Evolutionary conservation across 2,113 vertebrate genomes (phyloP).

Genomic region (Natator depressus): DNA sequence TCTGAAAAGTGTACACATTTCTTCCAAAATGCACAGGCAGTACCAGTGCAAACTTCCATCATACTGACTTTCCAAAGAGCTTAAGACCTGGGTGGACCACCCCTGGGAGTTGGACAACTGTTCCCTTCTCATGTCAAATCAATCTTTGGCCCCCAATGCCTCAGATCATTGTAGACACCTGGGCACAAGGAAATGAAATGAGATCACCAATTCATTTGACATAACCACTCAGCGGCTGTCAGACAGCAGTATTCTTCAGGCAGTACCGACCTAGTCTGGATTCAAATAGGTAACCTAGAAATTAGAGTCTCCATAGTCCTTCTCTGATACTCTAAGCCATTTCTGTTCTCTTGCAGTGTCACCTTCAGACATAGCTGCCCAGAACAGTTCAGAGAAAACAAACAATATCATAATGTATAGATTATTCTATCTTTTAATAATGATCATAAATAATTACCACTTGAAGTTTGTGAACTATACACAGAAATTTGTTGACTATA

Average conservation of each 20-base stretch:
- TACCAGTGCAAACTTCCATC: background rate
- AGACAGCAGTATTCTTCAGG: fast-evolving
- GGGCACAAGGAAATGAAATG: slow-evolving; percentile 50
- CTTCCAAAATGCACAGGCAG: background rate
- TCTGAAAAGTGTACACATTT: background rate
- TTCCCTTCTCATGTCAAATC: background rate
- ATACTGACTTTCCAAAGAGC: background rate
- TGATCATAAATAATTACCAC: background rate
- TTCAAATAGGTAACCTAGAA: background rate
- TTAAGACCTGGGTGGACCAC: background rate
- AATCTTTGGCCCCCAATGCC: background rate
- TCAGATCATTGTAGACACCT: background rate
- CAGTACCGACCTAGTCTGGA: background rate
- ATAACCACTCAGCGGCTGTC: background rate
- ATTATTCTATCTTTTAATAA: background rate
- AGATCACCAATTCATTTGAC: background rate
- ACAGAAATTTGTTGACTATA: background rate
- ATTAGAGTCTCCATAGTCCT: background rate
- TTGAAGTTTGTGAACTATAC: background rate
- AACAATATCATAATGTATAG: background rate
- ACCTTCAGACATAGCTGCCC: background rate
- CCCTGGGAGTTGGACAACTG: background rate
- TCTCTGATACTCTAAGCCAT: background rate
- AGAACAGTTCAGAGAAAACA: background rate
- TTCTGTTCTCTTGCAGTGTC: background rate